phyloP scores from a whole-genome alignment of 2,113 vertebrate genomes.

The Arenaria interpres region DNA sequence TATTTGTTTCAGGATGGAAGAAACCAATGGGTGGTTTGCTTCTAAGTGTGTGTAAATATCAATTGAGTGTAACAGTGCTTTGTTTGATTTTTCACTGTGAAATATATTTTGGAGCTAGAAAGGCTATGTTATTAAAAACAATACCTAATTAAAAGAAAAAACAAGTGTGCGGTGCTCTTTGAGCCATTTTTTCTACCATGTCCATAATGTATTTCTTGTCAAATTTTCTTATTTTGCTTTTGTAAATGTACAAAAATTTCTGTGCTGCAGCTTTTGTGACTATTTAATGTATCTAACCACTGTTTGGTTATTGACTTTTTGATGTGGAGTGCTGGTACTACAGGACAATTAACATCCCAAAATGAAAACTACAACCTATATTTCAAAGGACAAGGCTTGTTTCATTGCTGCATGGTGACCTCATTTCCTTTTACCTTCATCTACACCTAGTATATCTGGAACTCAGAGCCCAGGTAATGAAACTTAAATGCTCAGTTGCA shows the following conservation, averaged over 20 bases:
- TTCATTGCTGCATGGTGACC: not conserved
- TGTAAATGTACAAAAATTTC: not conserved
- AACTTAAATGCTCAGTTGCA: not conserved
- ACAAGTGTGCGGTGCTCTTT: slow-evolving; percentile 19
- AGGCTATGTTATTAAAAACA: slow-evolving; percentile 40
- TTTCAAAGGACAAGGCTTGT: not conserved
- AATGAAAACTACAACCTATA: not conserved
- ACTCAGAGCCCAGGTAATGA: not conserved
- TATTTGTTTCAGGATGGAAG: not conserved
- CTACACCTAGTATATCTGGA: not conserved
- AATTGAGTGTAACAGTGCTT: slow-evolving; percentile 9
- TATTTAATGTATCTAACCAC: not conserved
- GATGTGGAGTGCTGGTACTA: slow-evolving; percentile 11
- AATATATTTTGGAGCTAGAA: slow-evolving; percentile 58
- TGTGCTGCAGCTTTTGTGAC: slow-evolving; percentile 25
- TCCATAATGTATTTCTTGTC: not conserved
- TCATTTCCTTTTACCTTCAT: not conserved
- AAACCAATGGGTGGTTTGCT: not conserved
- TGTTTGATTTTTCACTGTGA: slow-evolving; percentile 59
- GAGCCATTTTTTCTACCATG: slow-evolving; percentile 21
- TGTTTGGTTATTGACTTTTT: not conserved
- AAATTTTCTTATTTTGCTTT: not conserved
- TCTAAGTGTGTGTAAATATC: slow-evolving; percentile 51
- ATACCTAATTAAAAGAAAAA: slow-evolving; percentile 8
- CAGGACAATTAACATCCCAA: not conserved